A percentile compares a stretch with the other conserved stretches of the same genome.
Evolutionary conservation across 2,797 vertebrate species (phyloP).

Genomic region (Sitta carolinensis): DNA sequence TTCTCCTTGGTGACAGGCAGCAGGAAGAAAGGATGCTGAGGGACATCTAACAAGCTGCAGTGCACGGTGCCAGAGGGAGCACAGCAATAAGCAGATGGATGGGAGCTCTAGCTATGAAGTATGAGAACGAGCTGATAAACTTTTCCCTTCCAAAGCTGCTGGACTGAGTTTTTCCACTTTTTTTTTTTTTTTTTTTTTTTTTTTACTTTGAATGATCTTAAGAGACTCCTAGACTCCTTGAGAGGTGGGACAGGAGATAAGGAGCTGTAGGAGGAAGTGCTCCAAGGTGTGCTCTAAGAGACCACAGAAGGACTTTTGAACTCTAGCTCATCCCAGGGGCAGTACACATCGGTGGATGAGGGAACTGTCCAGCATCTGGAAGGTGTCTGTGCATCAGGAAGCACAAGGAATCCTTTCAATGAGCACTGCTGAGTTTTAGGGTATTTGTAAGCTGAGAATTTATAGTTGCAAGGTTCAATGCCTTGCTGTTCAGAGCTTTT

Average conservation of each 20-base stretch:
- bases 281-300: background rate
- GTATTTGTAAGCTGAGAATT: background rate
- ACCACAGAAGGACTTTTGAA: background rate
- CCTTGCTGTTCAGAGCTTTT: background rate
- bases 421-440: background rate
- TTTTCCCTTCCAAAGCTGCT: background rate
- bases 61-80: background rate
- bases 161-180: background rate
- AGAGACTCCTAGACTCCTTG: background rate
- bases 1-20: background rate
- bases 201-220: background rate
- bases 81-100: background rate
- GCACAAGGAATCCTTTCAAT: background rate
- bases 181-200: background rate
- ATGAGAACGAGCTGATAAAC: background rate
- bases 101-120: background rate
- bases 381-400: background rate
- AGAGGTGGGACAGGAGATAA: background rate
- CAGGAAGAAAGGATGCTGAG: background rate
- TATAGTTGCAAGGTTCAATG: background rate
- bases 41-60: background rate
- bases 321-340: background rate
- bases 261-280: background rate
- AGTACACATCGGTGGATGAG: accelerated
- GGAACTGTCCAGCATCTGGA: background rate